These are phyloP conservation scores for Lagopus leucura DNA, from an alignment of 2,113 vertebrate species.

Conservation along the genomic window DNA sequence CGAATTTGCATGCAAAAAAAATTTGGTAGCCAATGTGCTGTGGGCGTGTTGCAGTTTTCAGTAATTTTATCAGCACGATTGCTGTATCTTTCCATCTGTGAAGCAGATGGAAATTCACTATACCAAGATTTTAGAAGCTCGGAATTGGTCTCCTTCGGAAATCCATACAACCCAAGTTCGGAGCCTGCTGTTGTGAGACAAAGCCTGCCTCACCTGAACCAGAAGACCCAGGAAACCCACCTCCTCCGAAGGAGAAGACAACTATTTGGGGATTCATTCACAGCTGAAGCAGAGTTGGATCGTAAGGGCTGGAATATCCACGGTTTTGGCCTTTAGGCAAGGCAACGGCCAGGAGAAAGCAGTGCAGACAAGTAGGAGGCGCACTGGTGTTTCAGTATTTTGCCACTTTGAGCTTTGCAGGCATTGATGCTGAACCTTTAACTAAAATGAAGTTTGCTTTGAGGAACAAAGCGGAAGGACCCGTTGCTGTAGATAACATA, in stretches of 20 bases:
- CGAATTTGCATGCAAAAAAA: neutral
- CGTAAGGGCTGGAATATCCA: neutral
- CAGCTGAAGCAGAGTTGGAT: neutral
- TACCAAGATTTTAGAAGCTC: neutral
- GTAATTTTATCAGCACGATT: neutral
- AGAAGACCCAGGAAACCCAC: neutral
- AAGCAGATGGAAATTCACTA: neutral
- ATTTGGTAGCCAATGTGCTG: neutral
- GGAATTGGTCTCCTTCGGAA: neutral
- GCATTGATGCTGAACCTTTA: neutral
- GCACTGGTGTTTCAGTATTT: neutral
- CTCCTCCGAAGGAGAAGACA: neutral
- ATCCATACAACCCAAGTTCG: rapidly evolving
- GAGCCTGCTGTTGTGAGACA: neutral
- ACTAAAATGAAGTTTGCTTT: neutral
- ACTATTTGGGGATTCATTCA: neutral
- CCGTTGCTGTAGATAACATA: neutral
- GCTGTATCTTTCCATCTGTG: neutral
- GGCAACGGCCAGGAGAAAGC: no score
- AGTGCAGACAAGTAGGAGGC: neutral
- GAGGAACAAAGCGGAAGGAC: neutral
- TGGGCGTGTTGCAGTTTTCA: neutral
- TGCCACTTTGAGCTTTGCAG: neutral
- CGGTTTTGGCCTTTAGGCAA: no score
- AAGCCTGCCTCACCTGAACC: neutral